A percentile compares a stretch with the other conserved stretches of the same genome.
phyloP scores from a whole-genome alignment of 2,888 invertebrate genomes.

The Nomada fabriciana region DNA sequence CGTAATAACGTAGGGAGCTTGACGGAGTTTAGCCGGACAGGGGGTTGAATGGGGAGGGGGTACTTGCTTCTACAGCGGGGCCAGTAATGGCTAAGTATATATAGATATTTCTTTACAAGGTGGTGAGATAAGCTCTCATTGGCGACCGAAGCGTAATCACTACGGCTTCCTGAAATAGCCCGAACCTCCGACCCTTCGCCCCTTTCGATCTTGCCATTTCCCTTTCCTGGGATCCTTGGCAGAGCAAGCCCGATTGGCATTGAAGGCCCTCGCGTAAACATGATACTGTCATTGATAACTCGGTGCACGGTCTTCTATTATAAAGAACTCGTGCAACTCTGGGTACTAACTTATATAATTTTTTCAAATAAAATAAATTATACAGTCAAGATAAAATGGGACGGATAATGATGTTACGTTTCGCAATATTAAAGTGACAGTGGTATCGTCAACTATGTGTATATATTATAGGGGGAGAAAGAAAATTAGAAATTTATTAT shows the following conservation, averaged over 20 bases:
- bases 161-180: conserved; percentile 69
- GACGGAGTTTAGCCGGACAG: conserved; percentile 52
- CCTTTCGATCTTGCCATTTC: conserved; percentile 47
- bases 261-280: neutral
- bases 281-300: conserved; percentile 7
- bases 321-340: neutral
- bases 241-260: conserved; percentile 43
- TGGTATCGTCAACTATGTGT: neutral
- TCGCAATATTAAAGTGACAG: neutral
- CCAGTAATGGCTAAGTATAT: conserved; percentile 62
- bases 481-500: too few relatives aligned
- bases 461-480: neutral
- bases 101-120: conserved; percentile 60
- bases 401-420: neutral
- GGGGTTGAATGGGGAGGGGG: conserved; percentile 24
- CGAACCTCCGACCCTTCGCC: conserved; percentile 54
- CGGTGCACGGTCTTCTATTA: neutral
- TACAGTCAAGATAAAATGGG: neutral
- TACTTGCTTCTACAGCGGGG: conserved; percentile 19
- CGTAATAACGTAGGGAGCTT: conserved; percentile 69
- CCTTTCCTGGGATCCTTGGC: conserved; percentile 61
- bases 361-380: neutral
- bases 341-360: too few relatives aligned
- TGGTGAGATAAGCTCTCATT: conserved; percentile 69
- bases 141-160: conserved; percentile 72